Evolutionary conservation across 2,113 vertebrate genomes (phyloP), one percentile per base, ranked within the genome.

Genomic region (Cacatua alba): DNA sequence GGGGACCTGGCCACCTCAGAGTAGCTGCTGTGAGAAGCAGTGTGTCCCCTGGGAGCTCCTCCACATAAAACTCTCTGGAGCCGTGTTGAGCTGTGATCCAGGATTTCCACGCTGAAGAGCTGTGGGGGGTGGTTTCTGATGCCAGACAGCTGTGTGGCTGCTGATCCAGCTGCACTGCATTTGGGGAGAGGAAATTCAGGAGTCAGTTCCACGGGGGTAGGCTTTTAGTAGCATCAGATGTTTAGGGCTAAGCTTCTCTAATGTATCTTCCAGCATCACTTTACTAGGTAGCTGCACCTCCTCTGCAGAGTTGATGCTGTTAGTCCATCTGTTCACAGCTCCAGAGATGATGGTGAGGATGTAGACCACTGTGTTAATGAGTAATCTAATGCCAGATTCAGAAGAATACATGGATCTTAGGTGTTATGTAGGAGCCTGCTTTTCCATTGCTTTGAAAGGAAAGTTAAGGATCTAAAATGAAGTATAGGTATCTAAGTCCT

Each of bases 61-160:
- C 49, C 75, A 33, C 43, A 43, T 85, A 82, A 90, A 95, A 72
- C 81, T 43, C 37, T 53, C 86, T 25, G 79, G 83, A 95, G 77
- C 83, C 62, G 59, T 7, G 7, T 84, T 6, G 75, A 95, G 62
- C 86, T 78, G 70, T 86, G 86, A 93, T 95, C 88, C 59, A 70
- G 82, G 83, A 86, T 95, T 95, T 96, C 92, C 86, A 90, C 83
- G 71, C 92, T 71, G 68, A 94, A 37, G 80, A 92, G 82, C 94
- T 90, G 75, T 49, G 71, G 79, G 92, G 84, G 75, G 81, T 39
- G 60, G 16, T 75, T 94, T 90, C 69, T 91, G 95, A 94, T 94
- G 92, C 68, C 94, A 94, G 92, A 90, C 92, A 96, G 88, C 95
- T 96, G 96, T 81, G 76, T 86, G 86, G 80, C 82, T 95, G 94